A percentile compares a stretch with the other conserved stretches of the same genome.
These are phyloP conservation scores for Paratrypauchen microcephalus DNA, from an alignment of 2,797 vertebrate species.

Conservation along the genomic window DNA sequence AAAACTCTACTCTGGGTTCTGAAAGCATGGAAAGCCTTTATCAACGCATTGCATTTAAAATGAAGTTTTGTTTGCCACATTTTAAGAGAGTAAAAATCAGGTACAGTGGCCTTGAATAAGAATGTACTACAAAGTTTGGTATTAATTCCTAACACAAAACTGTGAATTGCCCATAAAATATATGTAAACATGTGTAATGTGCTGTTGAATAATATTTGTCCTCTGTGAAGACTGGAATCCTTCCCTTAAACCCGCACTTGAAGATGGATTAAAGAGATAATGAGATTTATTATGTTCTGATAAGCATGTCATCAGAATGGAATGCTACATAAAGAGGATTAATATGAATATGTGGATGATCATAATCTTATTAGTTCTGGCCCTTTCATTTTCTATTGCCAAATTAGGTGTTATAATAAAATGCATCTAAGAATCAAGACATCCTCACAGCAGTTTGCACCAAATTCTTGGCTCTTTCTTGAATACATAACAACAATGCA, in stretches of 20 bases:
- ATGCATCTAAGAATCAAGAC: background rate
- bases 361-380: background rate
- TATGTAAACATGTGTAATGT: background rate
- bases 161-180: background rate
- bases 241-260: background rate
- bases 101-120: too few relatives aligned
- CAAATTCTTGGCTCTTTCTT: background rate
- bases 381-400: background rate
- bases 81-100: too few relatives aligned
- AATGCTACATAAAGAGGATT: conserved; percentile 4
- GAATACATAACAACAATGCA: too few relatives aligned
- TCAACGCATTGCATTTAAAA: too few relatives aligned
- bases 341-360: background rate
- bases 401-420: background rate
- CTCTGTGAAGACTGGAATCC: background rate
- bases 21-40: too few relatives aligned
- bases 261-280: conserved; percentile 7
- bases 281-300: background rate
- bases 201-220: background rate
- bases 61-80: too few relatives aligned
- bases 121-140: too few relatives aligned
- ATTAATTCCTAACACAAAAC: background rate
- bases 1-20: too few relatives aligned
- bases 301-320: conserved; percentile 1
- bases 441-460: background rate